A percentile compares a stretch with the other conserved stretches of the same genome.
Evolutionary conservation across 2,888 invertebrate species (phyloP).

Genomic region (Ectobius pallidus): DNA sequence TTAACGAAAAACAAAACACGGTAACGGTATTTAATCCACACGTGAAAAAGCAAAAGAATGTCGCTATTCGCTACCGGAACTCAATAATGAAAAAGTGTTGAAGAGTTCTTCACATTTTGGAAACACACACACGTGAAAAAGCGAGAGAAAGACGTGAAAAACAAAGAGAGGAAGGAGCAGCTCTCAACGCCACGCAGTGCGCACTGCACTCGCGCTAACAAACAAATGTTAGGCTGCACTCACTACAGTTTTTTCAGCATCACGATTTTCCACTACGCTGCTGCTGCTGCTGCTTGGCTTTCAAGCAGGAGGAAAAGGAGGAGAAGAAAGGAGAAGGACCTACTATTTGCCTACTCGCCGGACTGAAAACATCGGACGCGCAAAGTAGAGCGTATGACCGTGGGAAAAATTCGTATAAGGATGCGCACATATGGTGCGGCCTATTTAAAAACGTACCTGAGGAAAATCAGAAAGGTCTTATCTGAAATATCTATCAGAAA

Average conservation of each 20-base stretch:
- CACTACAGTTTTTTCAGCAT: slow-evolving; percentile 12
- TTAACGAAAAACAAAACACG: no score
- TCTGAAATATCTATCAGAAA: no score
- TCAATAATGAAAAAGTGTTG: no score
- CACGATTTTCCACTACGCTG: slow-evolving; percentile 30
- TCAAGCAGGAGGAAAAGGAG: slow-evolving; percentile 32
- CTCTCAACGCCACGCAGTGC: neutral
- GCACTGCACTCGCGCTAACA: slow-evolving; percentile 4
- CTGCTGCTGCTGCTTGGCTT: no score
- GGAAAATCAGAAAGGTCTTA: no score
- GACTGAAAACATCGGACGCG: neutral
- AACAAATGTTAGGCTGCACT: slow-evolving; percentile 7
- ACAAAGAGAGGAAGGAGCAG: neutral
- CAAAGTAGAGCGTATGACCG: neutral
- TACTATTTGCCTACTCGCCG: slow-evolving; percentile 3
- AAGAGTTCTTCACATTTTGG: no score
- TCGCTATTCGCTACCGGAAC: no score
- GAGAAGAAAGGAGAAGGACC: slow-evolving; percentile 33
- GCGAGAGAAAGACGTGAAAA: neutral
- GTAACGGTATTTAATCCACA: no score
- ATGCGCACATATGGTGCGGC: neutral
- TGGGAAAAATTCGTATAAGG: neutral
- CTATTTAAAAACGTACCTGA: no score
- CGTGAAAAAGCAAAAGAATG: neutral
- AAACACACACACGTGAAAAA: no score